Conservation (phyloP, 2,113 vertebrate genomes). For the Physeter macrocephalus region DNA sequence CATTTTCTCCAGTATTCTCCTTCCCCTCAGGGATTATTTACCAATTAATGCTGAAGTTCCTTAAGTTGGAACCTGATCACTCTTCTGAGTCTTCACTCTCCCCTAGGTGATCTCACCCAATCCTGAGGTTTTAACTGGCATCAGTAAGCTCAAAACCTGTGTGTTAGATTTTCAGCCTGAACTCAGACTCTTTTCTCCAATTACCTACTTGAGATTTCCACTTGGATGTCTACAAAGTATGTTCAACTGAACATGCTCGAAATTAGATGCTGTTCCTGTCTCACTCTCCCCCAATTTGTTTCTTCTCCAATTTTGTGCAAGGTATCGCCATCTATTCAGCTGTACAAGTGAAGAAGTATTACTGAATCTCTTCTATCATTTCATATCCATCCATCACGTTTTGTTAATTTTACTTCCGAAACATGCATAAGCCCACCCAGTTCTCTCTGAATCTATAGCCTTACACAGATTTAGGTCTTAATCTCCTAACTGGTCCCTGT, state of each 20-base stretch:
- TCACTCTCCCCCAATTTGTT: background rate
- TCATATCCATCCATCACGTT: background rate
- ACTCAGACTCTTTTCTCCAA: background rate
- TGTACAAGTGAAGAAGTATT: background rate
- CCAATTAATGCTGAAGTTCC: background rate
- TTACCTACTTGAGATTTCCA: background rate
- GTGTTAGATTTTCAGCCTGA: background rate
- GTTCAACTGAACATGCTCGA: background rate
- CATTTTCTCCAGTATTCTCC: background rate
- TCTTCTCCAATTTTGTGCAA: background rate
- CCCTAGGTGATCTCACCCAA: background rate
- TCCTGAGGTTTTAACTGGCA: background rate
- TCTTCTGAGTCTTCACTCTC: background rate
- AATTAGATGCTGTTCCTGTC: background rate
- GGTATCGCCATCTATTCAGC: background rate
- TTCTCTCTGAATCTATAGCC: background rate
- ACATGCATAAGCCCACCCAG: background rate
- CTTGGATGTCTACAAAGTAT: background rate
- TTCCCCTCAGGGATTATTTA: background rate
- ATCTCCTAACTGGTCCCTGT: background rate
- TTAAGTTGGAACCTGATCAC: background rate
- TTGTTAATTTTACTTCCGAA: background rate
- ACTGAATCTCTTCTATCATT: background rate
- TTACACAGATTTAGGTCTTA: rapidly evolving
- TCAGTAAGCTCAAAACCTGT: background rate